Base-by-base conservation (phyloP, 2,888 invertebrate genomes). In the Orchesella flavescens region DNA sequence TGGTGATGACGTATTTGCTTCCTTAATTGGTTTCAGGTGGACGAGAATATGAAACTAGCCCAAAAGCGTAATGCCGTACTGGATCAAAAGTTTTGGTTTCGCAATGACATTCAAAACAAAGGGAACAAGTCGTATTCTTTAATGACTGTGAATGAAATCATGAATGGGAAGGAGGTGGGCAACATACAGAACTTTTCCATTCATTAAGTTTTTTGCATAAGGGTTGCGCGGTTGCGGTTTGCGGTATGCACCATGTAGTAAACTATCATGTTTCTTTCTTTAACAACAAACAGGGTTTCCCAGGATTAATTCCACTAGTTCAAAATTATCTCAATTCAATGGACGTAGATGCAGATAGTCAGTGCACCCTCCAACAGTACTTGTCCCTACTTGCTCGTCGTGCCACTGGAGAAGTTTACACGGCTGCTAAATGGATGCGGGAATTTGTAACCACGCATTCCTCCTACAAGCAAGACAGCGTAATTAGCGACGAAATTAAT, bases 281-380 rank as follows among this genome's bases (percentile, higher is more conserved):
- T 34, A 34, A 4, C n/a, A n/a, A n/a, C n/a, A n/a, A 34, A 7
- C 74, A 88, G 87, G 87, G 94, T 84, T 99, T 99, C 91, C 97
- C 98, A 24, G 99, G 99, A 0, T 92, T 99, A 89, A 94, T 98
- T 87, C 96, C 98, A 3, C 91, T 99, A 88, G 97, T 99, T 85
- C 95, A 97, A 90, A 96, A 95, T 89, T 99, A 97, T 91, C 92
- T 99, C 89, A 95, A 95, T 87, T 95, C 95, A 84, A 96, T 98
- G 94, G 98, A 99, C 90, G 96, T 98, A 71, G 99, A 99, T 91
- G 97, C 98, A 1, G 99, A 99, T 91, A 99, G 98, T 57, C 96
- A 97, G 90, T 99, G 99, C 91, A 85, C 85, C 12, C 72, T 99
- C 89, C 95, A 96, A 90, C 96, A 98, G 91, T 99, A 99, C 91